Evolutionary conservation across 2,888 invertebrate genomes (phyloP).

Genomic region (Drosophila falleni): DNA sequence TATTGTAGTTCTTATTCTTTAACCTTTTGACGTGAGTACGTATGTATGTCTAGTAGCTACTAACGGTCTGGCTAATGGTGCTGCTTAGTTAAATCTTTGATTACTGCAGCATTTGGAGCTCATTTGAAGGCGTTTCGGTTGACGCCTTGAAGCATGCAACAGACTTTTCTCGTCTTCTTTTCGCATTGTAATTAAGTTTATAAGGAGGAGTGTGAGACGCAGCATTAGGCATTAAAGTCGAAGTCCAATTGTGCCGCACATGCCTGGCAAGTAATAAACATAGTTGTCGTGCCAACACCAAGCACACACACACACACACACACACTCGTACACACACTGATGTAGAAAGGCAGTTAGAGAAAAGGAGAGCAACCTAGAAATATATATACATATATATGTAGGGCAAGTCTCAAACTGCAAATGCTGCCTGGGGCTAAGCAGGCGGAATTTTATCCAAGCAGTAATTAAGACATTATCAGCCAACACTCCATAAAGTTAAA

Average conservation of each 20-base stretch:
- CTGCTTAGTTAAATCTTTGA: constrained; percentile 51
- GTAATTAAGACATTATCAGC: constrained; percentile 81
- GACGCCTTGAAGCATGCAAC: constrained; percentile 50
- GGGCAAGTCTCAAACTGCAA: constrained; percentile 36
- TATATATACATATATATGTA: constrained; percentile 1
- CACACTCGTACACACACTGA: not conserved
- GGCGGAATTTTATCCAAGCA: constrained; percentile 76
- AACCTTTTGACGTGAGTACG: not conserved
- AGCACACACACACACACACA: constrained; percentile 9
- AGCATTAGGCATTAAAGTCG: constrained; percentile 32
- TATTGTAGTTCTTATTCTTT: not conserved
- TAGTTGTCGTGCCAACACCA: constrained; percentile 70
- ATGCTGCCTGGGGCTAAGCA: constrained; percentile 53
- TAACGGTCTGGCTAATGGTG: constrained; percentile 62
- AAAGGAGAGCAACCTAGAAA: constrained; percentile 10
- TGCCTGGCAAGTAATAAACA: constrained; percentile 70
- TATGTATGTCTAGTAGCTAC: constrained; percentile 31
- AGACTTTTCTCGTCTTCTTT: constrained; percentile 17
- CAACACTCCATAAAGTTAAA: constrained; percentile 81
- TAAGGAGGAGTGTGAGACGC: constrained; percentile 42
- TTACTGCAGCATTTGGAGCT: constrained; percentile 33
- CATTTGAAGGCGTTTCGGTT: constrained; percentile 23
- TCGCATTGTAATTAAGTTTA: constrained; percentile 71
- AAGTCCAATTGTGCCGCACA: constrained; percentile 55
- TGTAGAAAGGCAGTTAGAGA: not conserved